phyloP scores from a whole-genome alignment of 1,140 invertebrate genomes.

The Mactra quadrangularis region DNA sequence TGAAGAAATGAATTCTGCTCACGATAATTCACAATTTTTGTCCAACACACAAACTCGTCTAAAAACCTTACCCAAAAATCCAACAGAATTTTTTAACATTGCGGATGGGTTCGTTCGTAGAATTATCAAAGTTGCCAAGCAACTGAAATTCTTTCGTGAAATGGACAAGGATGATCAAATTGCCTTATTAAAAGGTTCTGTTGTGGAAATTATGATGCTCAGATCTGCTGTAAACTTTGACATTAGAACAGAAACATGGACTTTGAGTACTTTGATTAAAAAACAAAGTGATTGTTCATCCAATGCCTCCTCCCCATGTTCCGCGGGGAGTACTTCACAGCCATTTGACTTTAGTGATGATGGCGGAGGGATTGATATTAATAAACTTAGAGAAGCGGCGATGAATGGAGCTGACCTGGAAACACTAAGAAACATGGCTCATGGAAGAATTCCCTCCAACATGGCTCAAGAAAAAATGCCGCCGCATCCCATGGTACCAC shows the following conservation, averaged over 20 bases:
- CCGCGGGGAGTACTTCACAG: slow-evolving; percentile 3
- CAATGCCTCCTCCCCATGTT: background rate
- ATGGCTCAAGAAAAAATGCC: background rate
- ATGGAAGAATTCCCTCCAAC: background rate
- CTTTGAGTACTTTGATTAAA: slow-evolving; percentile 71
- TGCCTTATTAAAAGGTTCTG: slow-evolving; percentile 77
- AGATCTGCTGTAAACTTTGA: slow-evolving; percentile 80
- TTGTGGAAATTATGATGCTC: slow-evolving; percentile 81
- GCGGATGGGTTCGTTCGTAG: slow-evolving; percentile 79
- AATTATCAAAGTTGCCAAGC: slow-evolving; percentile 80
- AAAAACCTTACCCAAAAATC: slow-evolving; percentile 68
- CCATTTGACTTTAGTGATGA: background rate
- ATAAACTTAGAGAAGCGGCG: slow-evolving; percentile 41
- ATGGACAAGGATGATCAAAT: slow-evolving; percentile 80
- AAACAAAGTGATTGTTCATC: background rate
- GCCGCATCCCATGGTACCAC: too few relatives aligned
- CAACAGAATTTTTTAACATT: slow-evolving; percentile 79
- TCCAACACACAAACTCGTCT: slow-evolving; percentile 67
- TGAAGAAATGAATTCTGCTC: slow-evolving; percentile 70
- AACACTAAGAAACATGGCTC: slow-evolving; percentile 41
- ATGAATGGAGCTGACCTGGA: slow-evolving; percentile 43
- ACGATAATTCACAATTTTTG: slow-evolving; percentile 73
- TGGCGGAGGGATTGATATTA: slow-evolving; percentile 24
- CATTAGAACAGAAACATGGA: slow-evolving; percentile 76
- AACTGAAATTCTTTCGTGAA: slow-evolving; percentile 74